Evolutionary conservation across 64 coral and sea anemone species (phyloP).

Genomic region (Actinia tenebrosa): DNA sequence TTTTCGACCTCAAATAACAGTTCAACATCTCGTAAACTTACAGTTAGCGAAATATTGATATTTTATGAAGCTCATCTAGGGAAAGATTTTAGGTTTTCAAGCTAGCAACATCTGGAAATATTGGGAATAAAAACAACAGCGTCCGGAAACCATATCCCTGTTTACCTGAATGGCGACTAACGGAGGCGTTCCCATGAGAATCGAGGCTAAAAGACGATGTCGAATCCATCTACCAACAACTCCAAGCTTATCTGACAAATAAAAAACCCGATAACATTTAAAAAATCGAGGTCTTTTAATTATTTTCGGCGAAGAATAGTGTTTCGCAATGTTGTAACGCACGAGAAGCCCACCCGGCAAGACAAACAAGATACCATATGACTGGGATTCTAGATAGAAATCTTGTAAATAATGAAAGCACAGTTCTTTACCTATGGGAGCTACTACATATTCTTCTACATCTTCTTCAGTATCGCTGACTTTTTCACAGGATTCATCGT

Average conservation of each 20-base stretch:
- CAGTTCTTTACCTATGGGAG: slow-evolving; percentile 53
- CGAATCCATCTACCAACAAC: slow-evolving; percentile 70
- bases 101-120: background rate
- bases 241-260: slow-evolving; percentile 67
- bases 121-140: background rate
- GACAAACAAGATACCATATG: background rate
- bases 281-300: background rate
- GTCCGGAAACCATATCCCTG: slow-evolving; percentile 3
- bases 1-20: background rate
- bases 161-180: slow-evolving; percentile 74
- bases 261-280: background rate
- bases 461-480: slow-evolving; percentile 51
- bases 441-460: slow-evolving; percentile 47
- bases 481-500: slow-evolving; percentile 53
- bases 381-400: background rate
- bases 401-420: background rate
- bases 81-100: background rate
- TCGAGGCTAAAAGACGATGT: slow-evolving; percentile 65
- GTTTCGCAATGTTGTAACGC: background rate
- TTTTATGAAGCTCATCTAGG: background rate
- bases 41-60: background rate
- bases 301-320: background rate
- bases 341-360: slow-evolving; percentile 1
- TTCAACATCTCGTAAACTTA: background rate
- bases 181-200: slow-evolving; percentile 66